phyloP scores from a whole-genome alignment of 1,140 invertebrate genomes.

The Battus philenor region DNA sequence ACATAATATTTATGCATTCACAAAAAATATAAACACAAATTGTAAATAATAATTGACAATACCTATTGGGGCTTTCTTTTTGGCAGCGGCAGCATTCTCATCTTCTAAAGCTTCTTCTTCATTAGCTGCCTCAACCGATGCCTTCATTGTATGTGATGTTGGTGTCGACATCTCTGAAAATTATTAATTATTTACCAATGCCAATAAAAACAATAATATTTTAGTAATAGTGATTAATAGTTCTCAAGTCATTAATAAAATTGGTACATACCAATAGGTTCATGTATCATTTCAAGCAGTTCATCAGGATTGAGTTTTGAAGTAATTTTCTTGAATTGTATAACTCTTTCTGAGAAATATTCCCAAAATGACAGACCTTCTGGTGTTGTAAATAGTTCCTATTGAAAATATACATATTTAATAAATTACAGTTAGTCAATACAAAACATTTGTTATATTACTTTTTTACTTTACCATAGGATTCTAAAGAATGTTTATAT shows the following conservation, averaged over 20 bases:
- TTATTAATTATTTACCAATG: no score
- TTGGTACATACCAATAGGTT: constrained; percentile 52
- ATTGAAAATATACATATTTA: no score
- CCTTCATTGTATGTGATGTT: constrained; percentile 43
- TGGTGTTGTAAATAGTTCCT: constrained; percentile 56
- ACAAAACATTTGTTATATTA: no score
- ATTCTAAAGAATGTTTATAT: no score
- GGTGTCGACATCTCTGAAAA: constrained; percentile 48
- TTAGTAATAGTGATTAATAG: no score
- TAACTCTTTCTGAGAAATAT: constrained; percentile 50
- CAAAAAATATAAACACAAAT: constrained; percentile 3
- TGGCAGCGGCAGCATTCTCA: constrained; percentile 19
- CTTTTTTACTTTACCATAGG: no score
- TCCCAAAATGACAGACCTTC: constrained; percentile 66
- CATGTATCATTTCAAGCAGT: constrained; percentile 58
- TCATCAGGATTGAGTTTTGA: constrained; percentile 47
- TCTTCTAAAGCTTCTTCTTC: constrained; percentile 29
- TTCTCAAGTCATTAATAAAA: no score
- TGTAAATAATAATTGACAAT: constrained; percentile 1
- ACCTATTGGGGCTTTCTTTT: constrained; percentile 47
- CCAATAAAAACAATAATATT: no score
- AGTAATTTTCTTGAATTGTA: constrained; percentile 58
- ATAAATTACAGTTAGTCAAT: no score
- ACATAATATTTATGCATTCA: neutral
- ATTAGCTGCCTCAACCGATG: constrained; percentile 44